Evolutionary conservation across 2,888 invertebrate species (phyloP).

Genomic region (Dynastes hyllus): DNA sequence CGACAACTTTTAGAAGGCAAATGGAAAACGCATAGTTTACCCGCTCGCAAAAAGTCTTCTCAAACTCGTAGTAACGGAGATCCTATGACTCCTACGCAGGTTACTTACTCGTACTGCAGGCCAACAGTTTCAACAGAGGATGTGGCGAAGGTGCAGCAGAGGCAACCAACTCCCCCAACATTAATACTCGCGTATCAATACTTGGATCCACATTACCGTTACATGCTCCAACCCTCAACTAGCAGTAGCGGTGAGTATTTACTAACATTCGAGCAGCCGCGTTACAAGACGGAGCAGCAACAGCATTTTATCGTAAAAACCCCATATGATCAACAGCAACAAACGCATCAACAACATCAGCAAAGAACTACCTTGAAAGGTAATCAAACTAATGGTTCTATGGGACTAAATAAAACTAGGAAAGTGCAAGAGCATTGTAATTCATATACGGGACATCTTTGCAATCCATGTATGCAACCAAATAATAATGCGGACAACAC

Average conservation of each 20-base stretch:
- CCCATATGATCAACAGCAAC: conserved; percentile 72
- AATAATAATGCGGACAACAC: conserved; percentile 80
- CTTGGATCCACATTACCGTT: conserved; percentile 82
- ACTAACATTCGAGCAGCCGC: conserved; percentile 80
- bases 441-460: conserved; percentile 75
- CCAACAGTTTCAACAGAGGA: conserved; percentile 90
- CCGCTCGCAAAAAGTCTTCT: conserved; percentile 82
- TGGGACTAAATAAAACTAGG: conserved; percentile 62
- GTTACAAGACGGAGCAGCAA: conserved; percentile 76
- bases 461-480: conserved; percentile 82
- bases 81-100: conserved; percentile 73
- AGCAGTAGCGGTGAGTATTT: conserved; percentile 82
- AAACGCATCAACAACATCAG: conserved; percentile 65
- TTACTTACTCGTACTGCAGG: conserved; percentile 77
- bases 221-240: conserved; percentile 79
- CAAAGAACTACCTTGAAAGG: conserved; percentile 58
- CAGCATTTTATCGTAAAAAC: conserved; percentile 81
- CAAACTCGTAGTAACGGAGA: conserved; percentile 71
- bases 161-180: conserved; percentile 65
- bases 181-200: conserved; percentile 73
- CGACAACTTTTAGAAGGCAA: conserved; percentile 88
- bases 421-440: conserved; percentile 61
- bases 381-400: conserved; percentile 58
- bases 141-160: conserved; percentile 72
- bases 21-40: conserved; percentile 93